Percentiles rank a stretch among this genome's conserved stretches.
Conservation (phyloP, 92 coral and sea anemone species). For the Pocillopora grandis region DNA sequence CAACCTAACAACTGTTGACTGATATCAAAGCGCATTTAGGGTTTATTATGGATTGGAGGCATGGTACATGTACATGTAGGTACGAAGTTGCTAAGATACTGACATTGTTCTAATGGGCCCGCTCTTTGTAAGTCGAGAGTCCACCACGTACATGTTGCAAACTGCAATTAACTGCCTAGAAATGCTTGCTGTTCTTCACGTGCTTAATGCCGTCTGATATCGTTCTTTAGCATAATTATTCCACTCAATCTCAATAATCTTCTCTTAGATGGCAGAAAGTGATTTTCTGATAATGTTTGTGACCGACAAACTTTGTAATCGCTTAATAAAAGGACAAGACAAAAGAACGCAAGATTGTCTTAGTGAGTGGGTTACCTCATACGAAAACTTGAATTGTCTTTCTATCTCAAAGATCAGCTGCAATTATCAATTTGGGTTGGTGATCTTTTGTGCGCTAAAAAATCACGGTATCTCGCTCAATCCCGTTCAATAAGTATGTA, state of each 20-base stretch:
- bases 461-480: neutral
- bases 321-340: neutral
- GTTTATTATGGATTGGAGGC: neutral
- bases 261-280: neutral
- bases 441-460: neutral
- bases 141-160: conserved; percentile 1
- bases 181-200: neutral
- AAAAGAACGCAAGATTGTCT: neutral
- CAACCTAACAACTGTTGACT: neutral
- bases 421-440: too few relatives aligned
- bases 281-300: neutral
- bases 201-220: neutral
- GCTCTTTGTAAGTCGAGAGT: neutral
- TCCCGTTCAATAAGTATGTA: conserved; percentile 1
- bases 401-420: too few relatives aligned
- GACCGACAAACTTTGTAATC: neutral
- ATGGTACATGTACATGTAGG: neutral
- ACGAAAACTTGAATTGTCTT: too few relatives aligned
- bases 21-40: neutral
- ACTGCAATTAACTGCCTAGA: conserved; percentile 1
- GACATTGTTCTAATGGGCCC: too few relatives aligned
- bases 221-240: neutral
- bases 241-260: neutral
- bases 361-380: neutral
- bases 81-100: neutral